A percentile compares a stretch with the other conserved stretches of the same genome.
phyloP scores from a whole-genome alignment of 1,140 invertebrate genomes.

The Metaphire vulgaris region DNA sequence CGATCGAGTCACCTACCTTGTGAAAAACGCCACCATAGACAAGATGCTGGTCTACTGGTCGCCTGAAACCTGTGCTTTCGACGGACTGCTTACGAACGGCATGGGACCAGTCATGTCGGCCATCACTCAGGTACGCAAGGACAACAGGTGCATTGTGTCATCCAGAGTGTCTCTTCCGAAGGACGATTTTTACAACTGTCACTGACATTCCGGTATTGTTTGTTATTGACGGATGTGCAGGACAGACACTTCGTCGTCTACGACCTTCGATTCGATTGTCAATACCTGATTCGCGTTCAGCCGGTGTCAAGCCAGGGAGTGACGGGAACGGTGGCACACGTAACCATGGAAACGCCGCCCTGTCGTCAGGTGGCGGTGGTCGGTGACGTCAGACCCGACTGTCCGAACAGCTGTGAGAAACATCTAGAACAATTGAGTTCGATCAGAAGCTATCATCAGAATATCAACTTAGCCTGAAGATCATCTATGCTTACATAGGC shows the following conservation, averaged over 20 bases:
- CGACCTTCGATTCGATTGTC: conserved; percentile 33
- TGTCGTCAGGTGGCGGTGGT: conserved; percentile 27
- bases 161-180: no score
- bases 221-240: no score
- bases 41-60: conserved; percentile 21
- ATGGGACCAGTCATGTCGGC: conserved; percentile 14
- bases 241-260: conserved; percentile 30
- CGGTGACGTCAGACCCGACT: conserved; percentile 27
- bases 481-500: no score
- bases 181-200: no score
- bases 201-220: no score
- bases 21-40: neutral
- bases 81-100: neutral
- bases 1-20: no score
- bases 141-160: no score
- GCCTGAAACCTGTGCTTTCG: conserved; percentile 9
- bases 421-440: neutral
- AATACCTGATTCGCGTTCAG: conserved; percentile 29
- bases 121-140: conserved; percentile 5
- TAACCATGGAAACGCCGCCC: conserved; percentile 23
- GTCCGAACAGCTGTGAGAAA: conserved; percentile 30
- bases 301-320: conserved; percentile 21
- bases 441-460: no score
- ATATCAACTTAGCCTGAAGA: no score
- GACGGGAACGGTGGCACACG: conserved; percentile 10